Evolutionary conservation across 2,797 vertebrate species (phyloP).

Genomic region (Characodon lateralis): DNA sequence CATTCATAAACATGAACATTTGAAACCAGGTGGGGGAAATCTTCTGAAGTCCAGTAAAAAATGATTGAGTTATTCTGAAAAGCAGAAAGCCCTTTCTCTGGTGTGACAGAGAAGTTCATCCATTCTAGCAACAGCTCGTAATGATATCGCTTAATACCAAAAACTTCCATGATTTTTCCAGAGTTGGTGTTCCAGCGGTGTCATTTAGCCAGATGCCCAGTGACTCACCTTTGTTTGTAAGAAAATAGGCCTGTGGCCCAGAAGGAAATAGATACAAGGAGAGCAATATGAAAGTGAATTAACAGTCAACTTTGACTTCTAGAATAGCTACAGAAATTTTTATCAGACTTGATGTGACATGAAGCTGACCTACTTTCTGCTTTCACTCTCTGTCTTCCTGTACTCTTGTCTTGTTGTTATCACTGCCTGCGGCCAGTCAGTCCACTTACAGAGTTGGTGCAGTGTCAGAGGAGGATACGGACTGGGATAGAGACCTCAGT

Average conservation of each 20-base stretch:
- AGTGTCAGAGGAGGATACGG: constrained; percentile 19
- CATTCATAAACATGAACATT: constrained; percentile 27
- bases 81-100: constrained; percentile 22
- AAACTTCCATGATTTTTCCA: constrained; percentile 35
- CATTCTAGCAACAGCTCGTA: constrained; percentile 46
- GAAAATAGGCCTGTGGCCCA: constrained; percentile 44
- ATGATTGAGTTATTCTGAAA: not conserved
- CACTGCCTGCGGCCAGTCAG: constrained; percentile 60
- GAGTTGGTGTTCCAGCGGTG: constrained; percentile 22
- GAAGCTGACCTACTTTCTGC: constrained; percentile 68
- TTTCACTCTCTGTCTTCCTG: constrained; percentile 36
- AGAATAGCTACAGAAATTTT: constrained; percentile 51
- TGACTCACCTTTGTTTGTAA: constrained; percentile 62
- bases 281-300: constrained; percentile 46
- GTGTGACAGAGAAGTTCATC: constrained; percentile 37
- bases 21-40: constrained; percentile 28
- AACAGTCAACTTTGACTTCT: constrained; percentile 60
- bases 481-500: constrained; percentile 32
- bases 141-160: constrained; percentile 47
- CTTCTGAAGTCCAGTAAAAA: not conserved
- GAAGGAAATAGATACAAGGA: constrained; percentile 48
- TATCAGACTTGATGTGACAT: constrained; percentile 59
- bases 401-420: constrained; percentile 49
- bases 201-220: constrained; percentile 43
- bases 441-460: constrained; percentile 48